Evolutionary conservation across 2,797 vertebrate species (phyloP), one percentile per base, ranked within the genome.

Genomic region (Thripadectes ignobilis): DNA sequence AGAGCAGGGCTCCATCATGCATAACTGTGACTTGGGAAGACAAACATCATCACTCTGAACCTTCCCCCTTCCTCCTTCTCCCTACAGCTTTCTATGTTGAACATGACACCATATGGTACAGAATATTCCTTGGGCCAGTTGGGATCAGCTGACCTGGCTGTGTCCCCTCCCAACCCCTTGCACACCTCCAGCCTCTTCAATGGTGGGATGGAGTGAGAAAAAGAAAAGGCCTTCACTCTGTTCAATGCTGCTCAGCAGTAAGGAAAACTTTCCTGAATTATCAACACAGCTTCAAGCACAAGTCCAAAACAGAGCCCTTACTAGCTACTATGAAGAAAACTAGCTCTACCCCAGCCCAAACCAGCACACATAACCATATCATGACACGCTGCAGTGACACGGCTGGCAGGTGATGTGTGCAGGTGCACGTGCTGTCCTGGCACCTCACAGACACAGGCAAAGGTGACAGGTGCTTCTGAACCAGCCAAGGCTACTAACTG

Each of bases 361-460:
- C 7, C 51, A 66, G 59, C 52, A 10, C 12, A 34, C 18, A 14
- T 2, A 3, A 8, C 10, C 21, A 3, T 3, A 29, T 18, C 26
- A 8, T 2, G 22, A 6, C 32, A 22, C 1, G 3, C 24, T 1
- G 0, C 23, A 46, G 41, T 32, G 20, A 45, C 17, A 3, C 5
- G 27, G 29, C 43, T 57, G 49, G 21, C 14, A 26, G 39, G 12
- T 0, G 3, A 30, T 0, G 7, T 10, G 14, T 12, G 22, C 7
- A 2, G 30, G 32, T 14, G 5, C 48, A 38, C 0, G 3, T 11
- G n/a, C n/a, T 34, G 15, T 22, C 43, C 15, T 3, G 36, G 54
- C 62, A 75, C 20, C 36, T 72, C 23, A 18, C 0, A 1, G 69
- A 34, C 51, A 23, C 26, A 8, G 16, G 10, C 8, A 54, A 68